phyloP scores from a whole-genome alignment of 1,140 invertebrate species.

The Sarcophaga peregrina region DNA sequence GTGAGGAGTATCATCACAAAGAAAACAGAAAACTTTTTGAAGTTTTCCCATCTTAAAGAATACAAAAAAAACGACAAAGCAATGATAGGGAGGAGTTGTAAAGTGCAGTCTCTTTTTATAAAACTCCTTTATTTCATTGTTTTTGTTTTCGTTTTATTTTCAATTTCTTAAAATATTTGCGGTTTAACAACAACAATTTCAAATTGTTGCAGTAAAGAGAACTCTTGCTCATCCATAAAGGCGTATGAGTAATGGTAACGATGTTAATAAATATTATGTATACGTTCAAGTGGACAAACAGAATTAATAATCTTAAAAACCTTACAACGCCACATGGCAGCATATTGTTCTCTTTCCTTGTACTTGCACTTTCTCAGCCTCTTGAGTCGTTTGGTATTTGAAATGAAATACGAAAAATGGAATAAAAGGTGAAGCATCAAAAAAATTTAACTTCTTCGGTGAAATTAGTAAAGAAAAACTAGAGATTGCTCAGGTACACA shows the following conservation, averaged over 20 bases:
- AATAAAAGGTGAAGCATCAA: no score
- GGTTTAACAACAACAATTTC: not conserved
- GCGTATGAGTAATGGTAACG: not conserved
- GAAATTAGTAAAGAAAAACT: no score
- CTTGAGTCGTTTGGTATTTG: no score
- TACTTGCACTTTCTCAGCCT: no score
- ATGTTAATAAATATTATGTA: not conserved
- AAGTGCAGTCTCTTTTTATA: no score
- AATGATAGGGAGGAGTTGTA: not conserved
- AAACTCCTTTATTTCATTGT: not conserved
- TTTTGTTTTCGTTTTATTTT: not conserved
- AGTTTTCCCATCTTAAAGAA: conserved; percentile 3
- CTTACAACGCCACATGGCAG: no score
- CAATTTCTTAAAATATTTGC: conserved; percentile 5
- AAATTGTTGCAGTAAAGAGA: not conserved
- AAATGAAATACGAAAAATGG: no score
- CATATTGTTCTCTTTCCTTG: no score
- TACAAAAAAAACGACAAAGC: not conserved
- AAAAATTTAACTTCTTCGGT: no score
- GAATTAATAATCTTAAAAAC: no score
- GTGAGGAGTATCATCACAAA: no score
- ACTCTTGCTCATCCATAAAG: not conserved
- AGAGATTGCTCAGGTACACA: no score
- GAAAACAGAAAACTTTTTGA: not conserved
- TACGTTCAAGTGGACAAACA: not conserved